Percentiles rank a stretch among this genome's conserved stretches.
phyloP scores from a whole-genome alignment of 1,140 invertebrate species.

The Drosophila bipectinata region DNA sequence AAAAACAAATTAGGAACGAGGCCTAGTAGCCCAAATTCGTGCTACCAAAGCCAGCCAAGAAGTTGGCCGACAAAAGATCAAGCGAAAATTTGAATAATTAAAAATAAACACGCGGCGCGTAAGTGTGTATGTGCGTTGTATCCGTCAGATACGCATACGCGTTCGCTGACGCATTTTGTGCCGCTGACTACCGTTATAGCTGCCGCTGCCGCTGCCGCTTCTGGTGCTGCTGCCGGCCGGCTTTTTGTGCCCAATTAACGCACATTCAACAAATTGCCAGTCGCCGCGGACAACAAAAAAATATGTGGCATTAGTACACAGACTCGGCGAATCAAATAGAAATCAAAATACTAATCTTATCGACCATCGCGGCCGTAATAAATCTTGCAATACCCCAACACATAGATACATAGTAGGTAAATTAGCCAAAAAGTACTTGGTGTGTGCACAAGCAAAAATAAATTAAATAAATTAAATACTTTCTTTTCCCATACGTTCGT shows the following conservation, averaged over 20 bases:
- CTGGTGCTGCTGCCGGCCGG: constrained; percentile 71
- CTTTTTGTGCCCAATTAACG: constrained; percentile 83
- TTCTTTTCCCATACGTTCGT: background rate
- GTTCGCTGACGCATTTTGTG: constrained; percentile 61
- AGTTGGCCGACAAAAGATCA: constrained; percentile 57
- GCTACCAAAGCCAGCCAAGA: constrained; percentile 39
- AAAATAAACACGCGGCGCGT: constrained; percentile 73
- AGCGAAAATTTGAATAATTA: constrained; percentile 75
- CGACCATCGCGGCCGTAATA: constrained; percentile 14
- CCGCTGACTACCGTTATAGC: constrained; percentile 51
- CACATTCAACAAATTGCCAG: constrained; percentile 62
- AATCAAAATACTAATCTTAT: constrained; percentile 11
- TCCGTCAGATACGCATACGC: constrained; percentile 79
- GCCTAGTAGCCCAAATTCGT: constrained; percentile 76
- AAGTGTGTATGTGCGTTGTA: constrained; percentile 50
- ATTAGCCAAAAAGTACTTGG: constrained; percentile 16
- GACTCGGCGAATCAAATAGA: background rate
- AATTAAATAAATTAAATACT: constrained; percentile 9
- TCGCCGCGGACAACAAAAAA: constrained; percentile 1
- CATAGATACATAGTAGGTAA: constrained; percentile 7
- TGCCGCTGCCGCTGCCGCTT: constrained; percentile 38
- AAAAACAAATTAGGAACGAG: constrained; percentile 76
- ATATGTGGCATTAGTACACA: constrained; percentile 3
- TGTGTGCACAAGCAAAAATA: constrained; percentile 7
- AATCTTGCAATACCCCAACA: constrained; percentile 4